Evolutionary conservation across 2,113 vertebrate species (phyloP), one percentile per base, ranked within the genome.

Genomic region (Catharus bicknelli): DNA sequence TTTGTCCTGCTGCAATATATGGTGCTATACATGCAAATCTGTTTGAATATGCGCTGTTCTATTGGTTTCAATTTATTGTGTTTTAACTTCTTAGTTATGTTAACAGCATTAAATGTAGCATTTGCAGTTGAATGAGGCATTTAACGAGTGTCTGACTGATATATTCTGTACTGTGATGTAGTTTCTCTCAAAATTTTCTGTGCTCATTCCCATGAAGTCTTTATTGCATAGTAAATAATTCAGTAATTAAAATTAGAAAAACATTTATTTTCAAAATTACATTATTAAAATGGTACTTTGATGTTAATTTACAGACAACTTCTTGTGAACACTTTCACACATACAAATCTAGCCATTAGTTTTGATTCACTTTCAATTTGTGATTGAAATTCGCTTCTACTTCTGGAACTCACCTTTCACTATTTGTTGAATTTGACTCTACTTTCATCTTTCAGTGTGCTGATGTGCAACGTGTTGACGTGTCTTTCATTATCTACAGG

Each of bases 91-190:
- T 86, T 91, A 58, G 94, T 91, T 94, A 87, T 66, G 85, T 62
- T 92, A 69, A 61, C 80, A 78, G 76, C 8, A 4, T 78, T 90
- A 83, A 83, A 93, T 64, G 76, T 83, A 93, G 88, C 55, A 92
- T 81, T 32, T 93, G 62, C 81, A 90, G 64, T 29, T 77, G 94
- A 97, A 95, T 93, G 81, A 92, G 84, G 94, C 86, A 95, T 95
- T 94, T 95, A 76, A 90, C 0, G 0, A 92, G 83, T 89, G 45
- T 43, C 82, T 88, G 80, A 82, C 50, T 92, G 91, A 95, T 90
- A 82, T 50, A 93, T 53, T 95, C 53, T 5, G 13, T 93, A 90
- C 53, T 84, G 40, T 30, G 66, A 94, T 92, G 38, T 42, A 90
- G 74, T 90, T 96, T 93, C 70, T 66, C 74, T 93, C n/a, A 79